Evolutionary conservation across 2,797 vertebrate species (phyloP), one percentile per base, ranked within the genome.

Genomic region (Alauda arvensis): DNA sequence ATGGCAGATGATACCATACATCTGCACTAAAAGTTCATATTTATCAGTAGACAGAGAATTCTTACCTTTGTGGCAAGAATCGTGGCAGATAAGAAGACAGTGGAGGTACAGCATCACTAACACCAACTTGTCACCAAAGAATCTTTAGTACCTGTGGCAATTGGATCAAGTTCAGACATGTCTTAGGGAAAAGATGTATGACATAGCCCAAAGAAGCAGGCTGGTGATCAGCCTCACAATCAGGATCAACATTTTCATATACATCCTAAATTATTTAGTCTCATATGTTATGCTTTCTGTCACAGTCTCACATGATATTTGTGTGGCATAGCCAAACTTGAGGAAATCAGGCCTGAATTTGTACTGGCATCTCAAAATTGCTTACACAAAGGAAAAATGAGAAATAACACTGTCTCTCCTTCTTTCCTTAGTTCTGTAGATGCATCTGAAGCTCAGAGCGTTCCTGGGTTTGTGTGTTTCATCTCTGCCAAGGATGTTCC

Each of bases 401-500:
- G 14, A 61, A 79, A 34, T 77, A 77, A 60, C 75, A 37, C 8
- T 70, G 1, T 31, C 28, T 61, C 37, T 88, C 13, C 39, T 70
- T 8, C 11, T 85, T 94, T 39, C 8, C 62, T 91, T 69, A 98
- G 98, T 61, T 98, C 98, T 51, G 59, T 99, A 67, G 98, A 99
- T 56, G 43, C 82, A 18, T 96, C 97, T 17, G 97, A 95, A 80
- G 98, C 99, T 7, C 95, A 97, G 92, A 59, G 59, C 6, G 83
- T 97, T 43, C 97, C 98, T 12, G 99, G 99, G 6, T 98, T 99
- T 40, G 96, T 97, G 57, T 95, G 96, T 60, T 99, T 98, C 31
- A 45, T 99, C 74, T 98, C 98, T 0, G 97, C 97, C 6, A 94
- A 96, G 6, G 98, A 99, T 85, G 57, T 99, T 90, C 98, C 98